These are phyloP conservation scores for Neolamprologus cancellatus DNA, from an alignment of 2,113 vertebrate genomes.

Conservation along the genomic window DNA sequence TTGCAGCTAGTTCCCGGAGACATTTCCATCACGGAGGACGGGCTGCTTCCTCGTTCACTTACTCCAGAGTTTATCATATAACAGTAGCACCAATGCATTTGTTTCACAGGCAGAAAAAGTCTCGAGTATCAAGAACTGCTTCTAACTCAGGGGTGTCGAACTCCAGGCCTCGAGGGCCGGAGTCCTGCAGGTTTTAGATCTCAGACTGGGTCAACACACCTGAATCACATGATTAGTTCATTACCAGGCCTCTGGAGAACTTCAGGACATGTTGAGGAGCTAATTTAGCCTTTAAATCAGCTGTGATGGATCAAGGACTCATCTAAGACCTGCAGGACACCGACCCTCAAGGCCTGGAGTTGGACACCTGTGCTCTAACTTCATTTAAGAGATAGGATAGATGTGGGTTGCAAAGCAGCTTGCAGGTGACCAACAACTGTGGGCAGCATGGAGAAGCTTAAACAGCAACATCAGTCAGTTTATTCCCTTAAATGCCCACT, in stretches of 20 bases:
- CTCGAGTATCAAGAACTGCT: not conserved
- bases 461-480: not conserved
- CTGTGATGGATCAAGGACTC: not conserved
- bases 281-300: accelerated
- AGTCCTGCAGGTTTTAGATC: not conserved
- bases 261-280: accelerated
- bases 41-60: not conserved
- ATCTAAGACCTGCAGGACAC: not conserved
- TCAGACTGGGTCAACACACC: not conserved
- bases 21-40: too few relatives aligned
- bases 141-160: not conserved
- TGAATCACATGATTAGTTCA: accelerated
- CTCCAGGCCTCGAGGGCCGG: not conserved
- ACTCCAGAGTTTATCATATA: not conserved
- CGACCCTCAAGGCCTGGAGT: accelerated
- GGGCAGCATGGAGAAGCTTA: not conserved
- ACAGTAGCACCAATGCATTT: not conserved
- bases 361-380: not conserved
- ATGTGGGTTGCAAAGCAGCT: not conserved
- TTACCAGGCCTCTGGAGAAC: not conserved
- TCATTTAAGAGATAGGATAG: not conserved
- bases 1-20: too few relatives aligned
- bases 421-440: not conserved
- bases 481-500: too few relatives aligned
- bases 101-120: not conserved